These are phyloP conservation scores for Lepidochrysops patricia DNA, from an alignment of 2,888 invertebrate species.

Conservation along the genomic window DNA sequence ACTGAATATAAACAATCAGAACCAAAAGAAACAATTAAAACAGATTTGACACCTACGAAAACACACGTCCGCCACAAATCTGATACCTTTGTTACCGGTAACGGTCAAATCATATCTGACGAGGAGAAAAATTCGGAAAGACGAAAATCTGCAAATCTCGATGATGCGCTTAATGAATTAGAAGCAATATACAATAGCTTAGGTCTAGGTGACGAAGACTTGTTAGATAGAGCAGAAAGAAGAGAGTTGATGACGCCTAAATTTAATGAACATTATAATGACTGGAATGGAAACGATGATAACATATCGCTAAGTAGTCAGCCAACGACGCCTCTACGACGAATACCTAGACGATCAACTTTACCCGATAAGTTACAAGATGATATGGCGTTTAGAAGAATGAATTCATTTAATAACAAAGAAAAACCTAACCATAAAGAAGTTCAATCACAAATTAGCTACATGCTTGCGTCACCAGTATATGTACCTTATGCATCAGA, in stretches of 20 bases:
- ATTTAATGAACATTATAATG: slow-evolving; percentile 61
- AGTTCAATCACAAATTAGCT: slow-evolving; percentile 73
- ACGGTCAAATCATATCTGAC: slow-evolving; percentile 58
- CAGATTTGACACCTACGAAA: slow-evolving; percentile 50
- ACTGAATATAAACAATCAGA: slow-evolving; percentile 63
- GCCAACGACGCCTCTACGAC: slow-evolving; percentile 58
- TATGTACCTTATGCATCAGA: slow-evolving; percentile 69
- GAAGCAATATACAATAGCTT: slow-evolving; percentile 94
- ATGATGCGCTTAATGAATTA: slow-evolving; percentile 90
- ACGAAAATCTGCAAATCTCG: slow-evolving; percentile 84
- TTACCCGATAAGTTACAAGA: slow-evolving; percentile 81
- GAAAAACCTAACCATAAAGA: slow-evolving; percentile 59
- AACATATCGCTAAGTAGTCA: slow-evolving; percentile 63
- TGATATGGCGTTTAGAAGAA: slow-evolving; percentile 86
- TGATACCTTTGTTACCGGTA: slow-evolving; percentile 51
- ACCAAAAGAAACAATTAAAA: slow-evolving; percentile 52
- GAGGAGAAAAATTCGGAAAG: slow-evolving; percentile 66
- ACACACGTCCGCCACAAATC: slow-evolving; percentile 65
- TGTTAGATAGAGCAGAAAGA: slow-evolving; percentile 85
- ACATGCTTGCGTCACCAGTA: slow-evolving; percentile 80
- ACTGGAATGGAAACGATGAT: slow-evolving; percentile 69
- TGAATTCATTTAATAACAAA: slow-evolving; percentile 73
- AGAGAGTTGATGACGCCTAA: slow-evolving; percentile 78
- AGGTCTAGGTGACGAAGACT: slow-evolving; percentile 87
- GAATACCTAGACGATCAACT: slow-evolving; percentile 57